Conservation (phyloP, 2,888 invertebrate species). For the Elaeidobius kamerunicus region DNA sequence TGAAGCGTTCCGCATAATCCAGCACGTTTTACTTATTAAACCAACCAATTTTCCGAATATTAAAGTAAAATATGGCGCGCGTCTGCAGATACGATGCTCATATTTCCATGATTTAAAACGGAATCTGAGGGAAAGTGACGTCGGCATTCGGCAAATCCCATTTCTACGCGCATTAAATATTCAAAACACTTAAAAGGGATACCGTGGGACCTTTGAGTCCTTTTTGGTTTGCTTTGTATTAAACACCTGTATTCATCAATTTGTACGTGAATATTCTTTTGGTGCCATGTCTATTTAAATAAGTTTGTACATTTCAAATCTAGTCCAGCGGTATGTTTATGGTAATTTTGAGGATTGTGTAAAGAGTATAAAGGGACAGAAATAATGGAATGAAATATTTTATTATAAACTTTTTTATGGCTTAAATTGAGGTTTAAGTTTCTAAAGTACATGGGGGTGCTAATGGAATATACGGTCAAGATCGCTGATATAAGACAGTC, state of each 20-base stretch:
- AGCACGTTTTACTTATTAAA: conserved; percentile 25
- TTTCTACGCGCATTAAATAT: conserved; percentile 45
- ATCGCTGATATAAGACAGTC: no score
- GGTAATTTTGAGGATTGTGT: no score
- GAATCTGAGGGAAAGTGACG: conserved; percentile 28
- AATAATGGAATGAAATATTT: no score
- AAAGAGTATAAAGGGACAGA: no score
- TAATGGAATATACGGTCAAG: no score
- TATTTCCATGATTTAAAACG: conserved; percentile 26
- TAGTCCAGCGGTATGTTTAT: no score
- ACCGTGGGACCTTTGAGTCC: conserved; percentile 33
- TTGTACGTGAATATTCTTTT: conserved; percentile 18
- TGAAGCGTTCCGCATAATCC: conserved; percentile 17
- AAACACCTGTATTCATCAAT: conserved; percentile 28
- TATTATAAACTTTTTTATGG: no score
- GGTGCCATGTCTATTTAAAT: conserved; percentile 9
- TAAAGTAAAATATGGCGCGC: conserved; percentile 27
- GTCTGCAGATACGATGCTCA: conserved; percentile 17
- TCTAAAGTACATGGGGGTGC: no score
- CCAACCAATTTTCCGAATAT: conserved; percentile 25
- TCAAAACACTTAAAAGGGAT: conserved; percentile 51
- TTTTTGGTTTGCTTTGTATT: conserved; percentile 24
- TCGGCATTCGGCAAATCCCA: conserved; percentile 29
- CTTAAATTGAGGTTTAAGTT: no score
- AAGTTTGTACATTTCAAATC: not conserved